Percentiles rank a stretch among this genome's conserved stretches.
Conservation (phyloP, 2,888 invertebrate species). For the Ellobium chinense region DNA sequence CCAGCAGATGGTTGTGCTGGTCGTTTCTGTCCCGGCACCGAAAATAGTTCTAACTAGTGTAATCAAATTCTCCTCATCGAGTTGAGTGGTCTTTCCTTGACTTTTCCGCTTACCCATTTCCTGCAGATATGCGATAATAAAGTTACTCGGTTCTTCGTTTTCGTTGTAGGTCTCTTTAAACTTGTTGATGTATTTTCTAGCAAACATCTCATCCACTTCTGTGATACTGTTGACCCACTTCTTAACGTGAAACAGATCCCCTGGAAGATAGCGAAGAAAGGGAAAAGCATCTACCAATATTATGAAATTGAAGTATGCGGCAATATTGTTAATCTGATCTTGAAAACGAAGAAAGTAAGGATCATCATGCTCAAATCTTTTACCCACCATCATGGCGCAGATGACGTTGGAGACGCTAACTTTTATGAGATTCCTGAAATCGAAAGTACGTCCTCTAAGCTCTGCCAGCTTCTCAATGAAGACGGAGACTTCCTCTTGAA, state of each 20-base stretch:
- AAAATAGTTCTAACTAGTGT: not conserved
- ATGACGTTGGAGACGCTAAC: slow-evolving; percentile 41
- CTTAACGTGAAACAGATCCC: slow-evolving; percentile 10
- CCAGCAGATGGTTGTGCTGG: slow-evolving; percentile 26
- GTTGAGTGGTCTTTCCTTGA: not conserved
- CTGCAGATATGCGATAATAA: slow-evolving; percentile 11
- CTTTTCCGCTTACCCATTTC: slow-evolving; percentile 1
- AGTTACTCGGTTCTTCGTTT: not conserved
- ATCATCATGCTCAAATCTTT: slow-evolving; percentile 28
- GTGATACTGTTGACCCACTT: not conserved
- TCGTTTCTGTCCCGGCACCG: slow-evolving; percentile 26
- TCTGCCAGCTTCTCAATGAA: slow-evolving; percentile 17
- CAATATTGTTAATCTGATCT: not conserved
- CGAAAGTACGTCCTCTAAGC: slow-evolving; percentile 18
- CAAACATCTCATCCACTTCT: not conserved
- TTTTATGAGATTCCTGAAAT: slow-evolving; percentile 13
- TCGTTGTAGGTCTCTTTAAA: not conserved
- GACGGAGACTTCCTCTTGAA: slow-evolving; percentile 38
- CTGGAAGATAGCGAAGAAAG: not conserved
- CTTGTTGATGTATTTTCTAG: not conserved
- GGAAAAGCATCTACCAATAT: not conserved
- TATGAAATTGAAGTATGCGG: not conserved
- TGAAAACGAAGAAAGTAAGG: not conserved
- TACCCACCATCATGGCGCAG: not conserved
- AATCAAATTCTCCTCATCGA: slow-evolving; percentile 8